Base-by-base conservation (phyloP, 2,797 vertebrate species). In the Capromys pilorides region DNA sequence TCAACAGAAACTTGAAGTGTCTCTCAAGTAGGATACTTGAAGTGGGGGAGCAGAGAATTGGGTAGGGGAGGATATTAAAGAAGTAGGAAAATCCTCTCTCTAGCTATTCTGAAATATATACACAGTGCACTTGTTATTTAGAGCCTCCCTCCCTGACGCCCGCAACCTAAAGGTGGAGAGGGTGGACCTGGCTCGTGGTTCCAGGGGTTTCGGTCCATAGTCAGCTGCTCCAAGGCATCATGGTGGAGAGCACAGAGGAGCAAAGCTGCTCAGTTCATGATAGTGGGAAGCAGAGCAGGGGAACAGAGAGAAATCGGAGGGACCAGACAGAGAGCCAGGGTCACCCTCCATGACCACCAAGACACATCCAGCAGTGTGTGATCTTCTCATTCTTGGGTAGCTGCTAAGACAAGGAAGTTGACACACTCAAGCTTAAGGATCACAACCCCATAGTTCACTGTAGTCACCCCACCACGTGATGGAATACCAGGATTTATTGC, bases 31-130 rank as follows among this genome's bases (percentile, higher is more conserved):
- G 8, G 28, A 67, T 54, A 22, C 51, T 26, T 86, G 7, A 13
- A 19, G 39, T 2, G 1, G 12, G 33, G 57, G 61, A 69, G 51
- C 28, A 77, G 61, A 78, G 49, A 9, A 54, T 13, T 12, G 41
- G 54, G 31, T 6, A 2, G 18, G 2, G 5, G 2, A 19, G 0
- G n/a, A 3, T 19, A 9, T 28, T 16, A 51, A 39, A 71, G 36
- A 19, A 67, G n/a, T 2, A 22, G 4, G 21, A 45, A 41, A 26
- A 61, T 22, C 81, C 24, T 51, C 31, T n/a, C 13, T 51, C 31
- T 10, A 41, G 54, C 71, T 41, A 24, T 24, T 77, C 24, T 39
- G 36, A 31, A 41, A 62, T 28, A 61, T 9, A 4, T 28, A 61
- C 14, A 4, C 26, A 69, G 2, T 13, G 6, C 24, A 7, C 36